Evolutionary conservation across 2,113 vertebrate genomes (phyloP), one percentile per base, ranked within the genome.

Genomic region (Dermatemys mawii): DNA sequence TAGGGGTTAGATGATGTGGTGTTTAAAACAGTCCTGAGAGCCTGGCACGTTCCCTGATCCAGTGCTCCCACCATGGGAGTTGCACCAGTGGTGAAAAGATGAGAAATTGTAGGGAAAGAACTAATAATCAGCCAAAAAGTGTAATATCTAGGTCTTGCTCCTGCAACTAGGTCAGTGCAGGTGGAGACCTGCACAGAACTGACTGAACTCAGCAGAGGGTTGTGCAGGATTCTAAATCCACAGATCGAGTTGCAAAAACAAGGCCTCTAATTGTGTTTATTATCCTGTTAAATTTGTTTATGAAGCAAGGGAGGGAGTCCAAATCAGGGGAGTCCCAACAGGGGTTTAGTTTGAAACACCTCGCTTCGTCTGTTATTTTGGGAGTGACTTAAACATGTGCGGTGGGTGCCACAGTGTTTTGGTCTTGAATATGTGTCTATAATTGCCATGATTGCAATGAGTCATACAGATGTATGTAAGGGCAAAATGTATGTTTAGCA

Each of bases 51-150:
- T 88, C 5, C 81, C 78, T 87, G 38, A 49, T 73, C 3, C 14
- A 3, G 3, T 63, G 12, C 8, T 90, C 21, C 73, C 4, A 4
- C 17, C 1, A 1, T 1, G 50, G 16, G 0, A 29, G 73, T 29
- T 76, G 10, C 12, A 26, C 26, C 73, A 76, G 73, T 38, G 57
- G 75, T 84, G 24, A 80, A 93, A 89, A 44, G n/a, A 70, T 44
- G 29, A 24, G 14, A 70, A 2, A 3, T 92, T 2, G 57, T 11
- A 8, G 41, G 8, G 2, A 8, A 55, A 55, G 19, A 17, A 5
- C 49, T 73, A 22, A 9, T 5, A n/a, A 50, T 44, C n/a, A 84
- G 53, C 7, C 12, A 76, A 53, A 86, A 90, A 8, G 53, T 9
- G 44, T 79, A 78, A 53, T 4, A 26, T 5, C 9, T 1, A 78